Evolutionary conservation across 37 sponge, comb jelly and placozoan genomes (phyloP).

Genomic region (Aplysina aerophoba): DNA sequence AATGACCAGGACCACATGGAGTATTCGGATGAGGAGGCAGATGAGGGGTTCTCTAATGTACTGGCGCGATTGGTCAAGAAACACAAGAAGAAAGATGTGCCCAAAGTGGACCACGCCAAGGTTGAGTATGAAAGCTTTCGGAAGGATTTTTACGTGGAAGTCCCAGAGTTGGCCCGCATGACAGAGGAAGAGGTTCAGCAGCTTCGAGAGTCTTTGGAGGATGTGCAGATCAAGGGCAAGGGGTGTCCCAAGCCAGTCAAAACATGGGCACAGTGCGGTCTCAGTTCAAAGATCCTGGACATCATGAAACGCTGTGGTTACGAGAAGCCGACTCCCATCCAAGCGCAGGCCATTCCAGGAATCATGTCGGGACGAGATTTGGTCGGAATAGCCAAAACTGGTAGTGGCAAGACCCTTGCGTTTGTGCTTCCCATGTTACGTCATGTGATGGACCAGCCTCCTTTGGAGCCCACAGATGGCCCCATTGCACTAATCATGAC

Average conservation of each 20-base stretch:
- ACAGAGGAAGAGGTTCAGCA: constrained; percentile 82
- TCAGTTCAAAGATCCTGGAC: constrained; percentile 72
- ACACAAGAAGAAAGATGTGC: constrained; percentile 87
- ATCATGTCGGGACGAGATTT: constrained; percentile 97
- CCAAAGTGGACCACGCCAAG: constrained; percentile 81
- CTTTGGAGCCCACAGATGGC: constrained; percentile 87
- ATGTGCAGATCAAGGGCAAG: constrained; percentile 92
- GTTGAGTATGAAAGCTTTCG: constrained; percentile 84
- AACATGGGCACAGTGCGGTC: constrained; percentile 94
- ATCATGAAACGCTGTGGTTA: constrained; percentile 83
- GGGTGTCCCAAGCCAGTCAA: constrained; percentile 94
- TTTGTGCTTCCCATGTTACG: constrained; percentile 95
- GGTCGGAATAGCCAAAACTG: constrained; percentile 97
- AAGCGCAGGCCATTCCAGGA: constrained; percentile 94
- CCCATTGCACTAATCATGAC: constrained; percentile 90
- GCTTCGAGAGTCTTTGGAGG: constrained; percentile 74
- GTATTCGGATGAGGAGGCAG: constrained; percentile 89
- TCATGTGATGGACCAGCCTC: constrained; percentile 92
- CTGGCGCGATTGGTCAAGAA: constrained; percentile 70
- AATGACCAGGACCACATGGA: constrained; percentile 92
- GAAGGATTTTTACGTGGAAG: constrained; percentile 95
- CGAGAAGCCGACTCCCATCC: constrained; percentile 96
- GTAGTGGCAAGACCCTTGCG: constrained; percentile 98
- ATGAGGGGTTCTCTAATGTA: constrained; percentile 69
- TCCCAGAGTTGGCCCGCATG: constrained; percentile 95